Base-by-base conservation (phyloP, 2,888 invertebrate species). In the Eumacrocentrus americanus region DNA sequence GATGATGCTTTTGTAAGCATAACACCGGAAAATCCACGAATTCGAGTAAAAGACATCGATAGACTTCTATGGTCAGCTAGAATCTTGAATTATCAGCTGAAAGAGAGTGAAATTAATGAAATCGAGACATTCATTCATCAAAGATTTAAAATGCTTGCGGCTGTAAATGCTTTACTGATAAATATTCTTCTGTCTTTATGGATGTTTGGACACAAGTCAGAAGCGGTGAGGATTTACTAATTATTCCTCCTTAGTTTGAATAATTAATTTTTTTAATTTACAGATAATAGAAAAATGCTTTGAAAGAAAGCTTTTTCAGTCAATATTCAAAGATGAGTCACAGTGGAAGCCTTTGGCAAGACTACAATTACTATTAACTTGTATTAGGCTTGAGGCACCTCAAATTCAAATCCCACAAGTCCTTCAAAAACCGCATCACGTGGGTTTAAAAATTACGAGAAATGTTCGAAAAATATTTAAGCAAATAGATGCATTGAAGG, bases 1-100 rank as follows among this genome's bases (percentile, higher is more conserved):
- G 62, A 66, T 37, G 71, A 72, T 61, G 72, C 77, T 25, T 64
- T n/a, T 7, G 12, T 5, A 2, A 16, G 1, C 12, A 18, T 42
- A 16, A n/a, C 9, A n/a, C 2, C 6, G 7, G 18, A 34, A 6
- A 63, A 68, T 23, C 63, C 62, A 48, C 58, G 48, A 14, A 55
- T 71, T 14, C 73, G 83, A 57, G 64, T 69, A 3, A 83, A 84
- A 71, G 84, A 84, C 71, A 72, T 84, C n/a, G 77, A 79, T 51
- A 73, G 80, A 50, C 77, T 83, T 56, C 68, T 84, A 11, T 83
- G 83, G 83, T 70, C 77, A 40, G 63, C 79, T 23, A 78, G 80
- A 66, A 76, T 68, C 58, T 72, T 82, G 16, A 74, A 80, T 58
- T 76, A 76, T 58, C 70, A 69, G 46, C 58, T 70, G 2, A 25